phyloP scores from a whole-genome alignment of 1,140 invertebrate species.

The Eulimnadia texana region DNA sequence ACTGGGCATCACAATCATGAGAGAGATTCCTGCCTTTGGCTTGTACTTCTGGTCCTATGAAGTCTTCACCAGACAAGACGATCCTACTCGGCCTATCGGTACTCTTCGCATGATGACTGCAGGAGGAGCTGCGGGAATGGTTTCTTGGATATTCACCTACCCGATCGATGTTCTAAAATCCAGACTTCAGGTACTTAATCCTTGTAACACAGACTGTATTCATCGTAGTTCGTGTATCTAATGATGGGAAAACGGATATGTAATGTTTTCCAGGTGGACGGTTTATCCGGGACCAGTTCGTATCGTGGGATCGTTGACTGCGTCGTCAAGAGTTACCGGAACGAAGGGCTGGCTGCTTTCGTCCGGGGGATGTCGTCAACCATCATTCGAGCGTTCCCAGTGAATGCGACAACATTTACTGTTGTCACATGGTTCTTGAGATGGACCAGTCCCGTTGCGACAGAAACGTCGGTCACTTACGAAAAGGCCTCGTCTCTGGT shows the following conservation, averaged over 20 bases:
- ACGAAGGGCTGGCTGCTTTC: conserved; percentile 52
- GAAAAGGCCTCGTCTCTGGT: neutral
- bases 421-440: conserved; percentile 61
- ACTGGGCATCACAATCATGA: conserved; percentile 48
- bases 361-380: conserved; percentile 57
- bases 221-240: too few relatives aligned
- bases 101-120: conserved; percentile 49
- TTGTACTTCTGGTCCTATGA: conserved; percentile 62
- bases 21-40: conserved; percentile 46
- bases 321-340: conserved; percentile 43
- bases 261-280: conserved; percentile 17
- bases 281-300: conserved; percentile 23
- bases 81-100: conserved; percentile 19
- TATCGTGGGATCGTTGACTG: conserved; percentile 59
- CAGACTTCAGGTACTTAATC: conserved; percentile 51
- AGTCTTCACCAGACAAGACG: conserved; percentile 32
- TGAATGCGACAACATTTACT: conserved; percentile 79
- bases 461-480: neutral
- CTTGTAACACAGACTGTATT: too few relatives aligned
- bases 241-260: neutral
- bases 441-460: neutral
- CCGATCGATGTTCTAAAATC: conserved; percentile 84
- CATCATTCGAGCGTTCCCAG: conserved; percentile 69
- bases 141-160: conserved; percentile 72
- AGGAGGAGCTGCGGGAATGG: conserved; percentile 64